Evolutionary conservation across 2,113 vertebrate genomes (phyloP).

Genomic region (Hirundichthys speculiger): DNA sequence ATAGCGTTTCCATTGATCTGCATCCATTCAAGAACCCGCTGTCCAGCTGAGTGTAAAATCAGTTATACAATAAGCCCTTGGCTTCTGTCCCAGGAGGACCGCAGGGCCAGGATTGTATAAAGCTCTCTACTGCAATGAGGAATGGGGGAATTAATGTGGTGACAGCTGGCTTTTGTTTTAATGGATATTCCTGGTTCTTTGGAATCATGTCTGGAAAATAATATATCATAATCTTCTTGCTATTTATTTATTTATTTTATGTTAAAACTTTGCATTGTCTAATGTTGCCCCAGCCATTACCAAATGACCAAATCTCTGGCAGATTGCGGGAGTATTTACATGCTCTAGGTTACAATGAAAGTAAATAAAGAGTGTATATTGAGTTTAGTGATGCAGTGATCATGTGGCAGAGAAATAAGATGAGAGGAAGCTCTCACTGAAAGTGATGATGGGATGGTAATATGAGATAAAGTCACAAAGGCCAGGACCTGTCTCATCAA

Average conservation of each 20-base stretch:
- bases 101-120: conserved; percentile 21
- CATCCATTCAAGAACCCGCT: conserved; percentile 40
- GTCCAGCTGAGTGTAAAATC: conserved; percentile 33
- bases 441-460: conserved; percentile 77
- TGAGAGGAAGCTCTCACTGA: conserved; percentile 63
- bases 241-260: conserved; percentile 2
- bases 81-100: conserved; percentile 20
- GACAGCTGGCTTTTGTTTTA: conserved; percentile 59
- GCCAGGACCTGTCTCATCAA: conserved; percentile 58
- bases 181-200: conserved; percentile 43
- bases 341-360: conserved; percentile 23
- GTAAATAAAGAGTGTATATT: conserved; percentile 15
- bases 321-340: background rate
- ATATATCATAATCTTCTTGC: conserved; percentile 21
- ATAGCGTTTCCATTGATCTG: conserved; percentile 55
- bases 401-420: conserved; percentile 40
- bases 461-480: conserved; percentile 67
- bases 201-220: conserved; percentile 25
- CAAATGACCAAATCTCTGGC: conserved; percentile 3
- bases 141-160: conserved; percentile 39
- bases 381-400: conserved; percentile 41
- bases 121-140: conserved; percentile 33
- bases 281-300: too few relatives aligned
- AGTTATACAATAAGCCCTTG: conserved; percentile 10
- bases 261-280: background rate